Evolutionary conservation across 2,888 invertebrate genomes (phyloP).

Genomic region (Cordylochernes scorpioides): DNA sequence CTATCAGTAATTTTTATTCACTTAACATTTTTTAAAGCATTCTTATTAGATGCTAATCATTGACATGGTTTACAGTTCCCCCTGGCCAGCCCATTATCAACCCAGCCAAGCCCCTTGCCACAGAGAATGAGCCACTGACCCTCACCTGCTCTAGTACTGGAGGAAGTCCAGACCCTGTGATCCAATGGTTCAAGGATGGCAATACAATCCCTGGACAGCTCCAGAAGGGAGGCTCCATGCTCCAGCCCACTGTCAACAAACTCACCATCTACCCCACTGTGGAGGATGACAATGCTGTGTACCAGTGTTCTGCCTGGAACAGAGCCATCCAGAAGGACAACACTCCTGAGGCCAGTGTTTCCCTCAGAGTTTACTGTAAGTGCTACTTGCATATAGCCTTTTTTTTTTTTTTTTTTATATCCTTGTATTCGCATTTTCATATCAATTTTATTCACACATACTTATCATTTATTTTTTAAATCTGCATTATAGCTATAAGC

Average conservation of each 20-base stretch:
- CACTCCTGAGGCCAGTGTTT: constrained; percentile 47
- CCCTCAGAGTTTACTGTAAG: constrained; percentile 69
- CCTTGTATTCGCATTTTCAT: background rate
- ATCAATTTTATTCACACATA: background rate
- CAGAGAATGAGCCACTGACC: constrained; percentile 30
- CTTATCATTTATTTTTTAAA: background rate
- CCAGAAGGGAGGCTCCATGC: constrained; percentile 39
- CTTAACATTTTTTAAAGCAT: no score
- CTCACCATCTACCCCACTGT: constrained; percentile 45
- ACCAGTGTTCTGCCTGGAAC: constrained; percentile 64
- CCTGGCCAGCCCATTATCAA: constrained; percentile 51
- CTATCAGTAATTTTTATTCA: no score
- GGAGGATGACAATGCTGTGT: constrained; percentile 55
- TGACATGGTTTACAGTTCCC: constrained; percentile 27
- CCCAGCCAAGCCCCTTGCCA: constrained; percentile 46
- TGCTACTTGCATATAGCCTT: constrained; percentile 17
- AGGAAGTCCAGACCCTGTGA: constrained; percentile 65
- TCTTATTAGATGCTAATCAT: no score
- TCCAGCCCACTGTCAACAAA: constrained; percentile 45
- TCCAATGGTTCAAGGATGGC: constrained; percentile 46
- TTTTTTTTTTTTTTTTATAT: background rate
- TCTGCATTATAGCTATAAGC: background rate
- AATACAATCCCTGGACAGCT: constrained; percentile 42
- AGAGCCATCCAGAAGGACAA: constrained; percentile 55
- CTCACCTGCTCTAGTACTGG: constrained; percentile 41